Conservation (phyloP, 2,797 vertebrate species). For the Phylloscopus collybita region DNA sequence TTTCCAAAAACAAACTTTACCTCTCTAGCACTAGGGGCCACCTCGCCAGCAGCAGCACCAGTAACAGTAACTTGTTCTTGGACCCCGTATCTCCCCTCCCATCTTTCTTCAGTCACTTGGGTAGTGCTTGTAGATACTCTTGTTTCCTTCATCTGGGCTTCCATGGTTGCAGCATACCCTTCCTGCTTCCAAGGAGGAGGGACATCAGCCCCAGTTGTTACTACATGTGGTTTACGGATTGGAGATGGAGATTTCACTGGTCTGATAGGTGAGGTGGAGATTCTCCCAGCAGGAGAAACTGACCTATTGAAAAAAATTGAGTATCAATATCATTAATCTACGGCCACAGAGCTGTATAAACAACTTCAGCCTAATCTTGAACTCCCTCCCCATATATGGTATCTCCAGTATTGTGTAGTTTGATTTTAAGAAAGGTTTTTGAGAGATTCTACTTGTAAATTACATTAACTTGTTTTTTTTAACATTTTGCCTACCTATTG, state of each 20-base stretch:
- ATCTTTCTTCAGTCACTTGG: constrained; percentile 82
- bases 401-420: neutral
- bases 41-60: constrained; percentile 28
- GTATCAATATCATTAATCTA: neutral
- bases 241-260: constrained; percentile 91
- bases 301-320: constrained; percentile 76
- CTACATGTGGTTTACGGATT: constrained; percentile 79
- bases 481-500: neutral
- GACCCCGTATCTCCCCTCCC: constrained; percentile 79
- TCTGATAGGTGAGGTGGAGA: constrained; percentile 90
- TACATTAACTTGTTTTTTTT: neutral
- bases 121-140: constrained; percentile 79
- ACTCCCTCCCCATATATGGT: neutral
- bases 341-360: neutral
- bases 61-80: constrained; percentile 77
- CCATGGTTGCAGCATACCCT: constrained; percentile 77
- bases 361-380: neutral
- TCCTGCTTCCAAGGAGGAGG: constrained; percentile 94
- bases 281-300: constrained; percentile 88
- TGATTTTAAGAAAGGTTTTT: neutral
- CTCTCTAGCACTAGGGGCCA: constrained; percentile 77
- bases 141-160: constrained; percentile 81
- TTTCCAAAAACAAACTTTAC: constrained; percentile 70
- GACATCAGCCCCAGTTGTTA: constrained; percentile 79
- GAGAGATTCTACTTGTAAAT: neutral